These are phyloP conservation scores for Galerucella nymphaeae DNA, from an alignment of 2,888 invertebrate species.

Conservation along the genomic window DNA sequence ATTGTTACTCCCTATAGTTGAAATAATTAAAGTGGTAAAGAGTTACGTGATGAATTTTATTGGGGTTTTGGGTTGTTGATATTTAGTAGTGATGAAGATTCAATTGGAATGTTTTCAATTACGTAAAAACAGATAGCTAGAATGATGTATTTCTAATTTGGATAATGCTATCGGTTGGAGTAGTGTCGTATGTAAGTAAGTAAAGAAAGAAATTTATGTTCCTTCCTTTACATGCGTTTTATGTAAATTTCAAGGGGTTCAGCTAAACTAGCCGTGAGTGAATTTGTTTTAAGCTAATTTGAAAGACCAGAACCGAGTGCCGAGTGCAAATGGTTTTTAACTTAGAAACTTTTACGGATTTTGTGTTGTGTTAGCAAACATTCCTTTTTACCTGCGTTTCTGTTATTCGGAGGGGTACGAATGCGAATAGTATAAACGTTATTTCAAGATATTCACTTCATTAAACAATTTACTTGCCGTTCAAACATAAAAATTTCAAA, in stretches of 20 bases:
- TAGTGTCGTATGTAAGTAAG: conserved; percentile 40
- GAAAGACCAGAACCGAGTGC: conserved; percentile 52
- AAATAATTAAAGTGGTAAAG: neutral
- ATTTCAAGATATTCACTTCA: conserved; percentile 42
- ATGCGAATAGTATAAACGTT: conserved; percentile 35
- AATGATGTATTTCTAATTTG: conserved; percentile 45
- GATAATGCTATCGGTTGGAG: conserved; percentile 40
- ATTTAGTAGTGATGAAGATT: conserved; percentile 25
- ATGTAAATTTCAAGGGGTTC: conserved; percentile 51
- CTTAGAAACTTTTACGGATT: conserved; percentile 49
- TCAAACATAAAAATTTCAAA: conserved; percentile 38
- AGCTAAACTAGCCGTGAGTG: conserved; percentile 48
- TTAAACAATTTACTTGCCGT: conserved; percentile 37
- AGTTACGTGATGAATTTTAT: neutral
- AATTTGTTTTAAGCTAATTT: conserved; percentile 54
- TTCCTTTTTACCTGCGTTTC: conserved; percentile 44
- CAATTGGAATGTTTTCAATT: conserved; percentile 36
- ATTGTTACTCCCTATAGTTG: neutral
- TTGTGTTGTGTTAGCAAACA: conserved; percentile 48
- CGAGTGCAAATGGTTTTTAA: conserved; percentile 53
- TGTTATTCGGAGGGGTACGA: conserved; percentile 40
- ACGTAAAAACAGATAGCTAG: conserved; percentile 30
- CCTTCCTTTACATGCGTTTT: conserved; percentile 48
- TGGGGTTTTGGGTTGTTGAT: neutral
- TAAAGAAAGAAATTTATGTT: conserved; percentile 47